Percentiles rank a stretch among this genome's conserved stretches.
These are phyloP conservation scores for Pomatorhinus ruficollis DNA, from an alignment of 2,113 vertebrate genomes.

Conservation along the genomic window DNA sequence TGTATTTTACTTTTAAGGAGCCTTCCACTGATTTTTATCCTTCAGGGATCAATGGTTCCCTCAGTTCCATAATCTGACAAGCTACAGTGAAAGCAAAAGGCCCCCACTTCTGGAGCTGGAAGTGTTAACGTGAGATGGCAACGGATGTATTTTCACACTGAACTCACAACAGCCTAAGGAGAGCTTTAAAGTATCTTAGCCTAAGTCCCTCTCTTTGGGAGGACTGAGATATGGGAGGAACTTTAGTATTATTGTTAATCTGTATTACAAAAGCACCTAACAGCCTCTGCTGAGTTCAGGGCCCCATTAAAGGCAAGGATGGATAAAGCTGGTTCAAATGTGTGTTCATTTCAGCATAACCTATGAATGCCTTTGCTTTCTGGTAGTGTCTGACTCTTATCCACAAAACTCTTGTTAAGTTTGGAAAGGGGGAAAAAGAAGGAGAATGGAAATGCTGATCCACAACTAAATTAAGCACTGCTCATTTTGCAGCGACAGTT, in stretches of 20 bases:
- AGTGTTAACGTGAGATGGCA: conserved; percentile 53
- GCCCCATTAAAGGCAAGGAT: background rate
- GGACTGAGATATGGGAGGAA: conserved; percentile 50
- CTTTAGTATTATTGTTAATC: conserved; percentile 56
- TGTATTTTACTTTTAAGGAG: conserved; percentile 60
- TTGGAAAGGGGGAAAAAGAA: background rate
- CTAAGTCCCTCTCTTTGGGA: conserved; percentile 64
- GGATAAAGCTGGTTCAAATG: conserved; percentile 35
- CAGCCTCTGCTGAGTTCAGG: conserved; percentile 28
- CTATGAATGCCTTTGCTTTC: background rate
- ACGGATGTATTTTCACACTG: conserved; percentile 1
- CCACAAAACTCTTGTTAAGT: background rate
- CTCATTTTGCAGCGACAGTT: background rate
- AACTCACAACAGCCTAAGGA: conserved; percentile 50
- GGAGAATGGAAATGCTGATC: background rate
- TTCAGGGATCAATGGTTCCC: conserved; percentile 58
- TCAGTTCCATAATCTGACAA: conserved; percentile 70
- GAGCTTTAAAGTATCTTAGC: conserved; percentile 60
- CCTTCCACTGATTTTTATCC: conserved; percentile 70
- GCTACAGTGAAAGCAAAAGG: conserved; percentile 38
- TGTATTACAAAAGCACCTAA: conserved; percentile 61
- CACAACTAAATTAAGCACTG: background rate
- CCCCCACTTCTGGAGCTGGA: background rate
- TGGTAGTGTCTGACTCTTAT: background rate
- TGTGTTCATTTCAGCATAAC: background rate